Evolutionary conservation across 2,888 invertebrate genomes (phyloP).

Genomic region (Spisula solida): DNA sequence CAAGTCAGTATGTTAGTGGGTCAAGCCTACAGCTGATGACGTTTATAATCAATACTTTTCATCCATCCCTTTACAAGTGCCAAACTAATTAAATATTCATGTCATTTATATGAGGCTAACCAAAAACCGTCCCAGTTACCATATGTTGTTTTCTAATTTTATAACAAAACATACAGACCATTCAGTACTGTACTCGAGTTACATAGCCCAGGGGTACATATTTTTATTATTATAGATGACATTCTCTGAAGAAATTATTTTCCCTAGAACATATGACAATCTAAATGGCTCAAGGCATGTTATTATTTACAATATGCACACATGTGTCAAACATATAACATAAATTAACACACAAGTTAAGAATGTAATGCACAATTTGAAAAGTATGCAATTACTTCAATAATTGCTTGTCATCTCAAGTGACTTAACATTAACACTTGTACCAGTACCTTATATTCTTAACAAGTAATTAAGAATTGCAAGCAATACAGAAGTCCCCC

Average conservation of each 20-base stretch:
- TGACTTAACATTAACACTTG: too few relatives aligned
- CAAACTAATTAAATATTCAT: slow-evolving; percentile 18
- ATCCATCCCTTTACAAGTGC: neutral
- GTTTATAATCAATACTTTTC: neutral
- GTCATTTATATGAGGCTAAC: neutral
- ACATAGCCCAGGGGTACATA: neutral
- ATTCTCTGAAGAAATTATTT: neutral
- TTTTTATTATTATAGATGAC: neutral
- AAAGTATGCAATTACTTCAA: too few relatives aligned
- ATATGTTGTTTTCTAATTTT: neutral
- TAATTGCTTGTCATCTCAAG: too few relatives aligned
- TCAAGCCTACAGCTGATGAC: neutral
- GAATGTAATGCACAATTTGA: too few relatives aligned
- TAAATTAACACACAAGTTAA: too few relatives aligned
- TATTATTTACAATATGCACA: neutral
- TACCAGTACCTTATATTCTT: too few relatives aligned
- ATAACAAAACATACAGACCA: neutral
- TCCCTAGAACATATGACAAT: neutral
- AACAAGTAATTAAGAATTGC: too few relatives aligned
- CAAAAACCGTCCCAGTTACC: neutral
- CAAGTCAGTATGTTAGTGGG: slow-evolving; percentile 16
- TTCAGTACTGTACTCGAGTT: neutral
- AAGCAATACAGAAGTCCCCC: too few relatives aligned
- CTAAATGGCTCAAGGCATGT: neutral
- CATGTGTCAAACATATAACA: neutral